A percentile compares a stretch with the other conserved stretches of the same genome.
These are phyloP conservation scores for Thecocarcelia acutangulata DNA, from an alignment of 2,888 invertebrate genomes.

Conservation along the genomic window DNA sequence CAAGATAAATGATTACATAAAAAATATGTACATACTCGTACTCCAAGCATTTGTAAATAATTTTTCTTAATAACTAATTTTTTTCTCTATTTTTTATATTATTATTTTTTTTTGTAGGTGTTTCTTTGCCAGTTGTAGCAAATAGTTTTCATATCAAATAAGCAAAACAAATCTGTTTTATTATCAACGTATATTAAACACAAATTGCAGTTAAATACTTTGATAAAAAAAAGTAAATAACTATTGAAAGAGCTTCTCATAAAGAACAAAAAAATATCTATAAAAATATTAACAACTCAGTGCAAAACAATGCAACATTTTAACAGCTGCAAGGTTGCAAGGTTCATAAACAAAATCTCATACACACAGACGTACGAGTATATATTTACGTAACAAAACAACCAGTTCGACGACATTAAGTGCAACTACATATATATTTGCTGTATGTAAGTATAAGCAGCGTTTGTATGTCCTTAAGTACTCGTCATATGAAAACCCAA, in stretches of 20 bases:
- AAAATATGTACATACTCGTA: background rate
- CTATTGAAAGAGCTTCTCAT: background rate
- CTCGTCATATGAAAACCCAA: slow-evolving; percentile 15
- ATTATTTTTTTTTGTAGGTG: slow-evolving; percentile 17
- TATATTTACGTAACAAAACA: background rate
- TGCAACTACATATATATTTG: background rate
- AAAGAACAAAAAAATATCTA: background rate
- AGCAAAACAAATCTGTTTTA: slow-evolving; percentile 15
- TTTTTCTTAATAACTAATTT: background rate
- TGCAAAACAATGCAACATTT: slow-evolving; percentile 31
- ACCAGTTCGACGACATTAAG: background rate
- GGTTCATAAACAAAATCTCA: slow-evolving; percentile 3
- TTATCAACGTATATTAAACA: slow-evolving; percentile 15
- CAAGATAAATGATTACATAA: slow-evolving; percentile 30
- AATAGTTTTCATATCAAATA: slow-evolving; percentile 10
- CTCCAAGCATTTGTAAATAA: background rate
- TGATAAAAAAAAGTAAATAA: background rate
- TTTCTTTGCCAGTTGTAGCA: background rate
- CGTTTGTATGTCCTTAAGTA: slow-evolving; percentile 4
- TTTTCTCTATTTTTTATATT: no score
- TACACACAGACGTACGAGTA: background rate
- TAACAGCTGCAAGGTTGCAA: slow-evolving; percentile 37
- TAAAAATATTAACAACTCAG: background rate
- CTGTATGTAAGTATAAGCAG: background rate
- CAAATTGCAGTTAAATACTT: background rate